Conservation (phyloP, 1,140 invertebrate species). For the Microvelia longipes region DNA sequence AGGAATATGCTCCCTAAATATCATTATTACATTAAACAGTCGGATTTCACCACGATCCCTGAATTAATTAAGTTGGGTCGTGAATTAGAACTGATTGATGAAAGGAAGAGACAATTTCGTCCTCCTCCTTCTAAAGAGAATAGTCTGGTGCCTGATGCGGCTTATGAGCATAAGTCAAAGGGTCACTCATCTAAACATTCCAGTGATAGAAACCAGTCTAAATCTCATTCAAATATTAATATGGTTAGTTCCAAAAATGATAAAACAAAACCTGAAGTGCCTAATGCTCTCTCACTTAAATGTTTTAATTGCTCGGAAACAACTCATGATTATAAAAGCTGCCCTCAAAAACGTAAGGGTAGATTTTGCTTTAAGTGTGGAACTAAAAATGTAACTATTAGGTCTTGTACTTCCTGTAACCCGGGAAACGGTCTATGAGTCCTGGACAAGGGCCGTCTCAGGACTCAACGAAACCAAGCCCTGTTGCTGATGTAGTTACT, state of each 20-base stretch:
- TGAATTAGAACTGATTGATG: not conserved
- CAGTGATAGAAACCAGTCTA: no score
- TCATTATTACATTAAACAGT: not conserved
- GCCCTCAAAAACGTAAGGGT: not conserved
- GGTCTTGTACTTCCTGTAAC: not conserved
- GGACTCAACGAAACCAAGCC: not conserved
- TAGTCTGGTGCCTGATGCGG: not conserved
- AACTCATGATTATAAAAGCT: not conserved
- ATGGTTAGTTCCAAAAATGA: not conserved
- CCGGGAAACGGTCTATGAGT: not conserved
- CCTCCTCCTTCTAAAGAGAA: not conserved
- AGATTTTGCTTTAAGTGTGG: not conserved
- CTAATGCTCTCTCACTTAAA: not conserved
- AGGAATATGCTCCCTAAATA: not conserved
- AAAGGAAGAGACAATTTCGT: not conserved
- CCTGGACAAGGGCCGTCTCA: not conserved
- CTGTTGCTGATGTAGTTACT: not conserved
- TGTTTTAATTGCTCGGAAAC: not conserved
- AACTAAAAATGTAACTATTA: not conserved
- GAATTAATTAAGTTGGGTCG: not conserved
- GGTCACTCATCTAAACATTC: not conserved
- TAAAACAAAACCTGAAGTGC: not conserved
- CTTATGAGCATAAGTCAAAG: not conserved
- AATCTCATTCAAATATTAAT: not conserved
- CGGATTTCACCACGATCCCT: not conserved